These are phyloP conservation scores for Acanthopleura granulata DNA, from an alignment of 2,888 invertebrate genomes.

Conservation along the genomic window DNA sequence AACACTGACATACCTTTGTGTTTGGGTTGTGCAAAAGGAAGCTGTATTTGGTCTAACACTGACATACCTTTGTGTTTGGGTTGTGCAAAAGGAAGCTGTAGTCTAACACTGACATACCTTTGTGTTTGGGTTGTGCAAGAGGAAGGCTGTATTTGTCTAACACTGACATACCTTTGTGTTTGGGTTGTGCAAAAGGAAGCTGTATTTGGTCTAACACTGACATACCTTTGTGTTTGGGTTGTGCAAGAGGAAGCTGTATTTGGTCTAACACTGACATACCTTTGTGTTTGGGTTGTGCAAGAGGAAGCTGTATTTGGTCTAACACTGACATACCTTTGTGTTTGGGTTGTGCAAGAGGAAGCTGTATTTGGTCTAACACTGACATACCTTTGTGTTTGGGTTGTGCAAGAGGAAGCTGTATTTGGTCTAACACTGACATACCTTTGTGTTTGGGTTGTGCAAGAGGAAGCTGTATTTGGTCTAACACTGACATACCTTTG, in stretches of 20 bases:
- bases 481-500: conserved; percentile 4
- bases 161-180: conserved; percentile 5
- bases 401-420: not conserved
- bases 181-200: conserved; percentile 6
- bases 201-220: not conserved
- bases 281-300: conserved; percentile 1
- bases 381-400: conserved; percentile 8
- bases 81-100: not conserved
- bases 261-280: not conserved
- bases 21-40: not conserved
- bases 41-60: not conserved
- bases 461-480: not conserved
- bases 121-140: not conserved
- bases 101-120: not conserved
- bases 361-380: not conserved
- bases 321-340: not conserved
- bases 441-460: not conserved
- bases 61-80: conserved; percentile 8
- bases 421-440: not conserved
- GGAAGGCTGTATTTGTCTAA: not conserved
- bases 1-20: not conserved
- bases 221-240: conserved; percentile 5
- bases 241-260: not conserved
- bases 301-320: not conserved
- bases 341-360: not conserved